Base-by-base conservation (phyloP, 2,113 vertebrate genomes). In the Platysteira castanea region DNA sequence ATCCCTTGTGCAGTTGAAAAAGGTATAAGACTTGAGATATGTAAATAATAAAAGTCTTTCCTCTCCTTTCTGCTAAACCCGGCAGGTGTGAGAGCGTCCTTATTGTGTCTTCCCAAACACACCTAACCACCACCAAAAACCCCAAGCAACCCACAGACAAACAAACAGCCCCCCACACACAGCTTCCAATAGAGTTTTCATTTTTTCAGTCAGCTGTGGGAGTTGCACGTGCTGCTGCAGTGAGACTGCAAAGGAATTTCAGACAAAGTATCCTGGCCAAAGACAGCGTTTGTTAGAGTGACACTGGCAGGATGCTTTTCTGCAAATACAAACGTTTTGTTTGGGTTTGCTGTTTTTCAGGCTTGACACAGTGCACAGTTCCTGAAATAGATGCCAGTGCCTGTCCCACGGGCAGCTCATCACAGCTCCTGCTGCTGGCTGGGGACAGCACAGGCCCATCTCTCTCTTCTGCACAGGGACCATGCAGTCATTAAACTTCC, bases 261-360 rank as follows among this genome's bases (percentile, higher is more conserved):
- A 60, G 59, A 10, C 73, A 6, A 61, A 67, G 21, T 16, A 13
- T 39, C 67, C 47, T 54, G 41, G 42, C 75, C 52, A 28, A 41
- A 27, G 23, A 2, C 16, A 46, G 7, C 0, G 0, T 42, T 93
- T 15, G 30, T 52, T 56, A 8, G 1, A 50, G 22, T 44, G 42
- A 4, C 67, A 33, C 22, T 57, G 70, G 37, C 78, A 85, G 42
- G 69, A 27, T 70, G 50, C 4, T 70, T 31, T 74, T 23, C 33
- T 52, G 17, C 33, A 71, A 27, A 70, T 19, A 47, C 39, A 47
- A 49, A 31, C 22, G 11, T 56, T 83, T 80, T 21, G 23, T 42
- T 63, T 28, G 23, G 9, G 3, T 59, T 53, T 49, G 8, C 20
- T 37, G 10, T 19, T 41, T 20, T 46, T 53, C 10, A 89, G 59